Conservation (phyloP, 2,113 vertebrate genomes). For the Rattus norvegicus region DNA sequence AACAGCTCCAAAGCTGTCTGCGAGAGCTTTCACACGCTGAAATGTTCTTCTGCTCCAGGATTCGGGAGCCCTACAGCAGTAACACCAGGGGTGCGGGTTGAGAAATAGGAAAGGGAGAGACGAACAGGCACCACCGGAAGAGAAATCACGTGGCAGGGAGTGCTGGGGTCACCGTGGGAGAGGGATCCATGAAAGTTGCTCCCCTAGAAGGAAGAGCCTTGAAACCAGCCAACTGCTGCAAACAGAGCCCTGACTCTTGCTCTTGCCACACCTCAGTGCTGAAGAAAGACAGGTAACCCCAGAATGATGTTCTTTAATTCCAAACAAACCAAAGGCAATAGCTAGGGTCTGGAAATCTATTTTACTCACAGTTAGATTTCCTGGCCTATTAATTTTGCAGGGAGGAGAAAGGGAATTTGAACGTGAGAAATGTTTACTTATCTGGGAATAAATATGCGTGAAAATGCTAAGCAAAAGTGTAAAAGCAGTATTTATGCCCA, state of each 20-base stretch:
- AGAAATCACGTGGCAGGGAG: not conserved
- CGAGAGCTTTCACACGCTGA: not conserved
- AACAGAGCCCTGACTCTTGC: not conserved
- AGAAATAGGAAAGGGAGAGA: not conserved
- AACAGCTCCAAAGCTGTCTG: not conserved
- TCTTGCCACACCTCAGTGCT: not conserved
- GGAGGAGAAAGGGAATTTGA: constrained; percentile 72
- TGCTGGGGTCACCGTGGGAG: accelerated
- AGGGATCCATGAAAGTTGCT: not conserved
- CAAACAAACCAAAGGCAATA: constrained; percentile 52
- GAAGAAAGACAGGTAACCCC: not conserved
- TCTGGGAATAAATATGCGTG: constrained; percentile 69
- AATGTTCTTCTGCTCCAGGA: not conserved
- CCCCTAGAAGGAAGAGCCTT: not conserved
- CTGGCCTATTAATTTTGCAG: constrained; percentile 76
- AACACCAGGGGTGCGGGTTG: not conserved
- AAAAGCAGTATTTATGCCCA: constrained; percentile 83
- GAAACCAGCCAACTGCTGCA: not conserved
- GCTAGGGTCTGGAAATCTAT: constrained; percentile 50
- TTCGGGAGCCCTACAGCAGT: not conserved
- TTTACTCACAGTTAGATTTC: constrained; percentile 75
- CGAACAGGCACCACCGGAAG: too few species aligned
- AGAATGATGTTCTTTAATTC: constrained; percentile 59
- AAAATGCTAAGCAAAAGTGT: constrained; percentile 80
- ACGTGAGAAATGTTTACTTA: constrained; percentile 78